Base-by-base conservation (phyloP, 2,113 vertebrate species). In the Mustela nigripes region DNA sequence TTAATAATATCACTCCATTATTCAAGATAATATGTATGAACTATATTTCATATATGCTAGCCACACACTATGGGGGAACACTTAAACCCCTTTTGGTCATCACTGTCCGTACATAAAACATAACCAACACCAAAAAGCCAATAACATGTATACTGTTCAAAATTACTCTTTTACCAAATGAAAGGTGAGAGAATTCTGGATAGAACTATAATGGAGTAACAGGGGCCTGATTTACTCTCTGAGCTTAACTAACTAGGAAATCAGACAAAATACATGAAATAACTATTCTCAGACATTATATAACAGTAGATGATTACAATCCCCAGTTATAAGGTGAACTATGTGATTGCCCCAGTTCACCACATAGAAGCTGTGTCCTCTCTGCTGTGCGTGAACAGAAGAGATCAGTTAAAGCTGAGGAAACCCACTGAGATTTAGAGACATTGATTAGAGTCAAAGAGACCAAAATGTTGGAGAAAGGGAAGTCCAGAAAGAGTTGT, bases 1-100 rank as follows among this genome's bases (percentile, higher is more conserved):
- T 85, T 91, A 79, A 63, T 93, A 83, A 39, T n/a, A 48, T 91
- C 8, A 58, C 8, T 96, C 39, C 14, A 33, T 93, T 96, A 39
- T 83, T 97, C 67, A 95, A 74, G 56, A 80, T 36, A n/a, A 62
- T 12, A 89, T 53, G n/a, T 65, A 48, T 48, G 26, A 50, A n/a
- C 21, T 56, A 0, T 28, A 19, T 76, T 94, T 96, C 84, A 56
- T 67, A 80, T 79, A 39, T 69, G 48, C 7, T 79, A 53, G 16
- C 10, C 12, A 22, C 2, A n/a, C 5, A 50, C 3, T 16, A 12
- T 92, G 67, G 74, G 53, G 26, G 42, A 84, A 74, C 58, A 33
- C 48, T 74, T 71, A 53, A 4, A 8, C 3, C 42, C 24, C 48
- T 21, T 33, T 48, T 3, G 28, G 28, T 22, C 4, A 67, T 81